Conservation (phyloP, 2,113 vertebrate genomes). For the Arvicanthis niloticus region DNA sequence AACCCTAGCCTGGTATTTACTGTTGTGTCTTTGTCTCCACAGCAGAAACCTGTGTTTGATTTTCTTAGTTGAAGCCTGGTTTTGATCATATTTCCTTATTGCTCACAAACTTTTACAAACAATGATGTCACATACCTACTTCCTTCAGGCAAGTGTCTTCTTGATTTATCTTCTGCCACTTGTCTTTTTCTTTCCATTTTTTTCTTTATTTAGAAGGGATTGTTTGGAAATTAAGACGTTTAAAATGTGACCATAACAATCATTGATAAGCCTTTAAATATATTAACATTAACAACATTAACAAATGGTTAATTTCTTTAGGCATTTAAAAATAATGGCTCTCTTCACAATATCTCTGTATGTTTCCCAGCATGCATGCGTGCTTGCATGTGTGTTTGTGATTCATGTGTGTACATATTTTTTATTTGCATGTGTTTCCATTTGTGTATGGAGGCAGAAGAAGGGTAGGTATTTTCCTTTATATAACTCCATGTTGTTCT, state of each 20-base stretch:
- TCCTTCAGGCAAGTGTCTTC: neutral
- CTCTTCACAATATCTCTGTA: neutral
- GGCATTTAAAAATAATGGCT: neutral
- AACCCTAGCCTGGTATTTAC: neutral
- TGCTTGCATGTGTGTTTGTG: neutral
- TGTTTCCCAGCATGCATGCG: neutral
- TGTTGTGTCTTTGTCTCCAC: neutral
- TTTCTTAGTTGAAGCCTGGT: neutral
- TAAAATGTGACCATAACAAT: neutral
- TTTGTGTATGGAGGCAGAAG: neutral
- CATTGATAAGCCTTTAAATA: neutral
- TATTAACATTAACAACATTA: neutral
- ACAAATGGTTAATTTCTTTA: neutral
- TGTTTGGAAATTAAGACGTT: neutral
- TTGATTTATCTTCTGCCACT: neutral
- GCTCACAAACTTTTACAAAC: neutral
- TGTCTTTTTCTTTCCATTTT: neutral
- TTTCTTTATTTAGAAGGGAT: accelerated
- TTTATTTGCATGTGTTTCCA: no score
- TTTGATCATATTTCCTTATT: neutral
- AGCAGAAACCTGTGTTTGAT: neutral
- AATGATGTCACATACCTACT: neutral
- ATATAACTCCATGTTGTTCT: no score
- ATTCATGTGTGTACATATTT: neutral
- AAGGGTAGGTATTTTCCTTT: neutral